A percentile compares a stretch with the other conserved stretches of the same genome.
These are phyloP conservation scores for Trypoxylon attenuatum DNA, from an alignment of 2,888 invertebrate genomes.

Conservation along the genomic window DNA sequence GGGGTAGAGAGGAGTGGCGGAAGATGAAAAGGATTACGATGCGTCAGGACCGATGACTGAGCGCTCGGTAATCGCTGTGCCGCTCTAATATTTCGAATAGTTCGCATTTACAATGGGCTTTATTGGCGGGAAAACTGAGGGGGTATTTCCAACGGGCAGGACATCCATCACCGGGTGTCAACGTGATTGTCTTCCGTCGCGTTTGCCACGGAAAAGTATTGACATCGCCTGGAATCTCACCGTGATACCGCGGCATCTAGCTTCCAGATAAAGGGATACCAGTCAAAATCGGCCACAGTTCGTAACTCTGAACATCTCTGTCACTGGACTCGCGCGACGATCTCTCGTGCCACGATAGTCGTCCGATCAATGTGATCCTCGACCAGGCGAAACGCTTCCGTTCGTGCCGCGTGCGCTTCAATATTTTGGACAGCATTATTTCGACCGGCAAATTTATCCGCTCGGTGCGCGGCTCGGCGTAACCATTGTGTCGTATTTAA, in stretches of 20 bases:
- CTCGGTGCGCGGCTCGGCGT: conserved; percentile 44
- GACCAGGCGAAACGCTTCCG: no score
- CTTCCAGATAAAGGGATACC: background rate
- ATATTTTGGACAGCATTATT: conserved; percentile 49
- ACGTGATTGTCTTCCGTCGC: conserved; percentile 73
- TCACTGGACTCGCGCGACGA: no score
- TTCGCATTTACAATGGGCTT: conserved; percentile 74
- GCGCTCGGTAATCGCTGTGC: conserved; percentile 70
- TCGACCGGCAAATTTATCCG: conserved; percentile 52
- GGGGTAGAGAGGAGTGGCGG: conserved; percentile 19
- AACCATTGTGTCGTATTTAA: conserved; percentile 67
- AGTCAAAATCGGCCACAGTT: no score
- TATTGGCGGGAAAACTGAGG: conserved; percentile 71
- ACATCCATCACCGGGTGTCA: conserved; percentile 74
- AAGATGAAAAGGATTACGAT: conserved; percentile 69
- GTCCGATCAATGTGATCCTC: background rate
- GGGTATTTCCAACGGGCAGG: conserved; percentile 64
- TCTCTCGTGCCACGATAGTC: background rate
- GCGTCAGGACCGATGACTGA: conserved; percentile 73
- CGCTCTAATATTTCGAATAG: conserved; percentile 74
- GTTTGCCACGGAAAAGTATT: conserved; percentile 65
- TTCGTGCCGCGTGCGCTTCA: background rate
- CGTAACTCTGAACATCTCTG: no score
- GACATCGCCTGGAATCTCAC: conserved; percentile 40
- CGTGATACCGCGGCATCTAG: background rate